These are phyloP conservation scores for Epinotia ramella DNA, from an alignment of 2,888 invertebrate genomes.

Conservation along the genomic window DNA sequence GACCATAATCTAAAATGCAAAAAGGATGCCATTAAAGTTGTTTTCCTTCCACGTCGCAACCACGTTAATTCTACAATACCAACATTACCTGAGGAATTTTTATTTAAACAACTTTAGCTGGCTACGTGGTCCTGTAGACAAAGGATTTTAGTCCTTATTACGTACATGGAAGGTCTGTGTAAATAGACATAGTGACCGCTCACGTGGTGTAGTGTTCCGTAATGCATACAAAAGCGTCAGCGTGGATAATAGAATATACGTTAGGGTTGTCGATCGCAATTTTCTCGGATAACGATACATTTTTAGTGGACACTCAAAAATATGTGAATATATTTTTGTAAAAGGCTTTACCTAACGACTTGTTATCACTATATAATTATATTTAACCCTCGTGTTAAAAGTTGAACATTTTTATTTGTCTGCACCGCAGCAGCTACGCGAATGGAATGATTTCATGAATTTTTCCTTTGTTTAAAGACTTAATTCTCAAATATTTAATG, in stretches of 20 bases:
- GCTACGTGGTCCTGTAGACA: not conserved
- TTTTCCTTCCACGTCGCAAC: constrained; percentile 19
- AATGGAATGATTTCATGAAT: too few species aligned
- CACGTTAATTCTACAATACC: constrained; percentile 37
- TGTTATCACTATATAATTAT: too few species aligned
- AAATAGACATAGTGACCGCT: not conserved
- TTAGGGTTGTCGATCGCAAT: constrained; percentile 31
- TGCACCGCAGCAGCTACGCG: too few species aligned
- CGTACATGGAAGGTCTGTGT: not conserved
- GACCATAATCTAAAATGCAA: constrained; percentile 12
- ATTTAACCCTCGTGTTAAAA: too few species aligned
- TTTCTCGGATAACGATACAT: not conserved
- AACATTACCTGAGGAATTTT: constrained; percentile 39
- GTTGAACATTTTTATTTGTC: too few species aligned
- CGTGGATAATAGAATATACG: constrained; percentile 41
- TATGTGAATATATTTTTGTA: too few species aligned
- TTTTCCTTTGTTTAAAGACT: too few species aligned
- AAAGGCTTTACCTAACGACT: too few species aligned
- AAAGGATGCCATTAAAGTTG: constrained; percentile 24
- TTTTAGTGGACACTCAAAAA: too few species aligned
- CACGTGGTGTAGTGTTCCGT: constrained; percentile 33
- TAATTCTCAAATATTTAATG: too few species aligned
- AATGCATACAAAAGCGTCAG: constrained; percentile 43
- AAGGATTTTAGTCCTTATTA: constrained; percentile 20
- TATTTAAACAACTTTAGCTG: constrained; percentile 35